Evolutionary conservation across 2,888 invertebrate species (phyloP), one percentile per base, ranked within the genome.

Genomic region (Hirudinaria manillensis): DNA sequence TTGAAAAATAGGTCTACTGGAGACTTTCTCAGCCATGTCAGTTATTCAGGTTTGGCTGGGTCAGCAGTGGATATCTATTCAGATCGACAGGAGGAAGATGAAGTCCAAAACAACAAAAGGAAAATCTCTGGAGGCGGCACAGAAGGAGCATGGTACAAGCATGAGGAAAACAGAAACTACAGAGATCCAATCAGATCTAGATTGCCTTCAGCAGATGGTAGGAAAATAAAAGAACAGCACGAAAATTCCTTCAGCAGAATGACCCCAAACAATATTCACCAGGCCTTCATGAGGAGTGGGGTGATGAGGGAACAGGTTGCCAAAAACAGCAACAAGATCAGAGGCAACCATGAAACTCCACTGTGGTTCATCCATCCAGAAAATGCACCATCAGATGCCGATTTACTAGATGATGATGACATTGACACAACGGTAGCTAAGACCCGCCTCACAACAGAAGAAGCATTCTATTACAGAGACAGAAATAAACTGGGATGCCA

Each of bases 1-100:
- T 27, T 74, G 55, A 78, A 77, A 38, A 77, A 74, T 38, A 70
- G 75, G 29, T 68, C 67, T 21, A 78, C 77, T 0, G 72, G 72
- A 61, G 79, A 80, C 75, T 80, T 80, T 80, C 78, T 78, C 75
- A 67, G 79, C 0, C 79, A 80, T 68, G 78, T n/a, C 1, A 61
- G n/a, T 61, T 45, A 45, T 45, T 45, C 45, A 10, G 19, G 1
- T 29, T 24, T 61, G 24, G 24, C 61, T 29, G 61, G 29, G 61
- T 61, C 61, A 29, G 10, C 61, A n/a, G 13, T 61, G 24, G 21
- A 61, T 29, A 45, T 45, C 16, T 45, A 45, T 45, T 10, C 13
- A 10, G 45, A 45, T 45, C 45, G 16, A 16, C 45, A 45, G 45
- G 45, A 45, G 13, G 45, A 45, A 45, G 29, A 27, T 61, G 29